Evolutionary conservation across 2,888 invertebrate species (phyloP), one percentile per base, ranked within the genome.

Genomic region (Noctua janthina): DNA sequence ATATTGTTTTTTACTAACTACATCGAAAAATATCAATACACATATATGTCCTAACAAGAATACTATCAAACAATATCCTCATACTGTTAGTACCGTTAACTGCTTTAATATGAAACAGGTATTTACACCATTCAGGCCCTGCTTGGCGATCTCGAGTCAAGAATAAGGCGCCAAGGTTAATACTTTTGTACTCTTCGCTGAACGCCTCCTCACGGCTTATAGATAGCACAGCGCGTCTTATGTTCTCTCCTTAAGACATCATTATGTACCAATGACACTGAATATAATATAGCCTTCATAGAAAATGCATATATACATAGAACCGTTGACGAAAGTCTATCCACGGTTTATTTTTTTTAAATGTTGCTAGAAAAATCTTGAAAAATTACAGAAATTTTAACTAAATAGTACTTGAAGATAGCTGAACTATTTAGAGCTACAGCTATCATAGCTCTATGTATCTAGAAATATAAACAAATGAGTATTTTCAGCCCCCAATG

Each of bases 81-180:
- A 70, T 83, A 78, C 74, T 92, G 94, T 94, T 95, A 95, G 95
- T 95, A 89, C 95, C 93, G 94, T 95, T 95, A 95, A 96, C 94
- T 93, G 95, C 91, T 96, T 96, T 95, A 94, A 96, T 96, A 93
- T 96, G 96, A 95, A 95, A 96, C 96, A 96, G 96, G 96, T 96
- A 93, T 96, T 96, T 96, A 95, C 96, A 95, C 94, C 94, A 96
- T 96, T 95, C 96, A 96, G 96, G 96, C 91, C 95, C 96, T 95
- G 96, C 93, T 96, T 94, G 95, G 96, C 93, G 96, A 95, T 95
- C 96, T 96, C 96, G 95, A 96, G 95, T 96, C 96, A 94, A 94
- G 95, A 96, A 94, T 96, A 94, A 96, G 93, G 90, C 92, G 92
- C 88, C 93, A 95, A 96, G 96, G 96, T 96, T 95, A 95, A 92